These are phyloP conservation scores for Formicarius rufipectus DNA, from an alignment of 2,113 vertebrate species.

Conservation along the genomic window DNA sequence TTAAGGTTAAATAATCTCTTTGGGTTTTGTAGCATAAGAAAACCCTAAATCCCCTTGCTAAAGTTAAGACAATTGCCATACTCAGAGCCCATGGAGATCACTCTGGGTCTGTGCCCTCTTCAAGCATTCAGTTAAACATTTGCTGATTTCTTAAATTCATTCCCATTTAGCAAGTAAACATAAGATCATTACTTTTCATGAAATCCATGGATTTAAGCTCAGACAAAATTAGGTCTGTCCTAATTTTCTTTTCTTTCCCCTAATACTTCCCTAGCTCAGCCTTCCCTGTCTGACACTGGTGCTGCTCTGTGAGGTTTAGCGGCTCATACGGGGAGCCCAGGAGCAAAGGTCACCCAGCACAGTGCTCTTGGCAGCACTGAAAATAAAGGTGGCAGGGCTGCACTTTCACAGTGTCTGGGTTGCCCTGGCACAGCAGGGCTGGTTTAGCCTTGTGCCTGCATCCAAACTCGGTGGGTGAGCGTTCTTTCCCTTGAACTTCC, in stretches of 20 bases:
- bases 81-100: not conserved
- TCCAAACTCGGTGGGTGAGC: fast-evolving
- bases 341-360: not conserved
- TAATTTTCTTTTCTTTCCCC: not conserved
- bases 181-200: not conserved
- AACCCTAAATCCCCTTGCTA: not conserved
- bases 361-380: not conserved
- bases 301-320: not conserved
- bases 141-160: not conserved
- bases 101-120: not conserved
- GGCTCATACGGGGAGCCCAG: fast-evolving
- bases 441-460: not conserved
- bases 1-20: not conserved
- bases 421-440: not conserved
- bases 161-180: not conserved
- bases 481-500: not conserved
- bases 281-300: not conserved
- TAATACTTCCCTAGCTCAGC: not conserved
- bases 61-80: not conserved
- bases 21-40: not conserved
- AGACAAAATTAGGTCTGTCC: not conserved
- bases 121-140: not conserved
- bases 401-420: fast-evolving
- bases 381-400: not conserved
- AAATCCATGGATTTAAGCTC: not conserved